These are phyloP conservation scores for Sinohyriopsis cumingii DNA, from an alignment of 2,888 invertebrate genomes.

Conservation along the genomic window DNA sequence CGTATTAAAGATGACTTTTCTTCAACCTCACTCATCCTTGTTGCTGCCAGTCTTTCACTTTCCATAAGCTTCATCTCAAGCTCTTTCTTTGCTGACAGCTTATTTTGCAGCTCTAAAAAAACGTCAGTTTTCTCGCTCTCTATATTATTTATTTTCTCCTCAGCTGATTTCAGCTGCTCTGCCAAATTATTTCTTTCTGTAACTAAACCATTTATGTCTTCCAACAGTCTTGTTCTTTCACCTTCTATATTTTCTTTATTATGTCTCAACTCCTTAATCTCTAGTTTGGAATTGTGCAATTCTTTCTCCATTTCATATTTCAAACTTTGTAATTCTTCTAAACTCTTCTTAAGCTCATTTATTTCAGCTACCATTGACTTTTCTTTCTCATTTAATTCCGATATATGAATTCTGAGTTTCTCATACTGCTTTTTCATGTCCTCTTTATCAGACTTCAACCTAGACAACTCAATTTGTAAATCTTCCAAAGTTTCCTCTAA, in stretches of 20 bases:
- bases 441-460: slow-evolving; percentile 20
- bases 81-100: slow-evolving; percentile 3
- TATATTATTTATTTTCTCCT: slow-evolving; percentile 4
- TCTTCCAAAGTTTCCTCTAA: too few relatives aligned
- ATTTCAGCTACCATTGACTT: slow-evolving; percentile 37
- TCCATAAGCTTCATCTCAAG: slow-evolving; percentile 5
- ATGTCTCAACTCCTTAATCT: slow-evolving; percentile 12
- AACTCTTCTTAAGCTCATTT: slow-evolving; percentile 26
- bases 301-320: slow-evolving; percentile 33
- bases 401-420: slow-evolving; percentile 1
- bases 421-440: slow-evolving; percentile 23
- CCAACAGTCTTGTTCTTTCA: slow-evolving; percentile 16
- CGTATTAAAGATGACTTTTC: slow-evolving; percentile 11
- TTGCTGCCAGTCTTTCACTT: slow-evolving; percentile 3
- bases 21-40: slow-evolving; percentile 61
- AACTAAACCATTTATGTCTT: not conserved
- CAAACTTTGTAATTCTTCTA: slow-evolving; percentile 31
- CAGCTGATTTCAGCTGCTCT: not conserved
- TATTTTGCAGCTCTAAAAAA: slow-evolving; percentile 1
- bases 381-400: slow-evolving; percentile 32
- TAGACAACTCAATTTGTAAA: not conserved
- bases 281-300: slow-evolving; percentile 62
- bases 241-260: slow-evolving; percentile 10
- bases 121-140: not conserved
- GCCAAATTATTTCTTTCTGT: slow-evolving; percentile 8